Evolutionary conservation across 2,888 invertebrate species (phyloP).

Genomic region (Blastobasis adustella): DNA sequence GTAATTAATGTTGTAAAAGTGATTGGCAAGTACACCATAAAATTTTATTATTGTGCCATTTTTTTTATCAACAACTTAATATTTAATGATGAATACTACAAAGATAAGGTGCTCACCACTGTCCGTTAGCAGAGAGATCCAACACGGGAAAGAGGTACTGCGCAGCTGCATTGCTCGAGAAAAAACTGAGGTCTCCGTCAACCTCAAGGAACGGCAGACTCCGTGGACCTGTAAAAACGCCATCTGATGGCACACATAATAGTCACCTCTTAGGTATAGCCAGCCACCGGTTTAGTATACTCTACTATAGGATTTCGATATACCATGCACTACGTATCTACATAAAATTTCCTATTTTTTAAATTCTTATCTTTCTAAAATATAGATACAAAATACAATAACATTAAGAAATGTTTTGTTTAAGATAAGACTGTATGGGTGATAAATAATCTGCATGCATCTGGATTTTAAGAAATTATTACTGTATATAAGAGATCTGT

Average conservation of each 20-base stretch:
- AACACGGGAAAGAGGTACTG: conserved; percentile 76
- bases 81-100: too few species aligned
- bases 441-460: too few species aligned
- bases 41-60: too few species aligned
- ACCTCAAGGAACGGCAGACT: conserved; percentile 80
- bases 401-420: too few species aligned
- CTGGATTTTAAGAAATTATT: neutral
- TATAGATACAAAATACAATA: too few species aligned
- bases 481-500: neutral
- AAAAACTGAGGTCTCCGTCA: conserved; percentile 76
- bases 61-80: too few species aligned
- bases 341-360: too few species aligned
- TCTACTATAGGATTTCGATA: conserved; percentile 1
- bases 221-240: conserved; percentile 66
- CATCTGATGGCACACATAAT: conserved; percentile 42
- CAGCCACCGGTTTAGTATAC: conserved; percentile 20
- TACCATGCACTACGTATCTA: too few species aligned
- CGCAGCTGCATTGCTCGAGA: conserved; percentile 82
- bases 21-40: too few species aligned
- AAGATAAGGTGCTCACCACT: conserved; percentile 33
- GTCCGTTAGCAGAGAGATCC: conserved; percentile 46
- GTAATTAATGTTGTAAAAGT: too few species aligned
- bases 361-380: too few species aligned
- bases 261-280: conserved; percentile 16
- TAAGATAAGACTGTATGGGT: too few species aligned